Evolutionary conservation across 2,888 invertebrate genomes (phyloP), one percentile per base, ranked within the genome.

Genomic region (Heteropelma amictum): DNA sequence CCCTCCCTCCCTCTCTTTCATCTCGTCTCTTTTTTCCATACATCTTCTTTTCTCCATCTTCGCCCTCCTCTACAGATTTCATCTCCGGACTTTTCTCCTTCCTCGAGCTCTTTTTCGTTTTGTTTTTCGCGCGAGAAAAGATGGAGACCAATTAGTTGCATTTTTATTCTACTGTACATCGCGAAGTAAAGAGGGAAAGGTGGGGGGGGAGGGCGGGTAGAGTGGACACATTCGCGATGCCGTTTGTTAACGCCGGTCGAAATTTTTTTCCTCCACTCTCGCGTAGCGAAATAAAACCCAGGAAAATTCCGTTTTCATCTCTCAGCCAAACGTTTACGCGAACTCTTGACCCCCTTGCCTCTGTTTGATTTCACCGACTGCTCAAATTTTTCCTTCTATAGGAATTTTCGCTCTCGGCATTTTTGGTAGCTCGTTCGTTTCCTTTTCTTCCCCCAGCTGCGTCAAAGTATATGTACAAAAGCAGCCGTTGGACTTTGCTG

Each of bases 101-200:
- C 68, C 63, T 60, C 72, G 61, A 64, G 65, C 45, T 63, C 61
- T 60, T 76, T 69, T 72, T 58, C 71, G 38, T 58, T 54, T 63
- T 70, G 67, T 68, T 82, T 82, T 80, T 82, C 82, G 85, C 84
- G 83, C 81, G 58, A 68, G 30, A 58, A 56, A 42, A 71, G 65
- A 84, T 81, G 82, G 82, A 82, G 84, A 86, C 87, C 88, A 88
- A 89, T 88, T 89, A 89, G 88, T 86, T 87, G 80, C 83, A 85
- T 86, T 87, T 87, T 87, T 85, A 76, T 83, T 79, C 77, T 79
- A 80, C n/a, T n/a, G n/a, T n/a, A n/a, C n/a, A n/a, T 84, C 77
- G 76, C 69, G 61, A 12, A 38, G 69, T 53, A 38, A 70, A 56
- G 49, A 51, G 58, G 49, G 45, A 56, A 23, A 47, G 53, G 30